Evolutionary conservation across 2,888 invertebrate species (phyloP), one percentile per base, ranked within the genome.

Genomic region (Hololepta plana): DNA sequence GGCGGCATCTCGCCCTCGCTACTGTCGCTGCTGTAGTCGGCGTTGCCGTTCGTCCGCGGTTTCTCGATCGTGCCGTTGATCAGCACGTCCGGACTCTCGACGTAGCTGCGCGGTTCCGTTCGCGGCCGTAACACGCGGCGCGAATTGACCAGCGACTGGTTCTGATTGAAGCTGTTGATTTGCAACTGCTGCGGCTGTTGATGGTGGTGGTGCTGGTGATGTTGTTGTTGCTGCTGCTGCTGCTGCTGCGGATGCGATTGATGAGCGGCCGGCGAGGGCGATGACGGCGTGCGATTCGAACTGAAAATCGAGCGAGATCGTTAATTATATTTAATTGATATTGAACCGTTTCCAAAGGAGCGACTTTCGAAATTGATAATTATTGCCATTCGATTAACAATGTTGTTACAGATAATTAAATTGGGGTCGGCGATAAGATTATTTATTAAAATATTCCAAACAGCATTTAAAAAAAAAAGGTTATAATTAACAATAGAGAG

Each of bases 91-190:
- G 76, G 82, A 44, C 74, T 75, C 51, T 85, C 85, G 0, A 81
- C 82, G 52, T 85, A 85, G 42, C 81, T 84, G 42, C 82, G 71
- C 31, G 69, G 71, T 46, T 84, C 85, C 4, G 76, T 77, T 29
- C 85, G 67, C 4, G 85, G 85, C 35, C 85, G 67, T 32, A 85
- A 57, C 42, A 82, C 81, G 31, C 85, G 61, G 35, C 82, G 27
- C 2, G 45, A 38, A 32, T 43, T 39, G 9, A 37, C 35, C 27
- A 42, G 30, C 9, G 39, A 35, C 29, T 42, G 43, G n/a, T 38
- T 32, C 9, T 31, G 38, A 14, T 37, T 39, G n/a, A 38, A 33
- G 9, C 31, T 38, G 15, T 37, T 40, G n/a, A n/a, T n/a, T n/a
- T n/a, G n/a, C n/a, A n/a, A n/a, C n/a, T n/a, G n/a, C n/a, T n/a